Conservation (phyloP, 2,113 vertebrate genomes). For the Oxyura jamaicensis region DNA sequence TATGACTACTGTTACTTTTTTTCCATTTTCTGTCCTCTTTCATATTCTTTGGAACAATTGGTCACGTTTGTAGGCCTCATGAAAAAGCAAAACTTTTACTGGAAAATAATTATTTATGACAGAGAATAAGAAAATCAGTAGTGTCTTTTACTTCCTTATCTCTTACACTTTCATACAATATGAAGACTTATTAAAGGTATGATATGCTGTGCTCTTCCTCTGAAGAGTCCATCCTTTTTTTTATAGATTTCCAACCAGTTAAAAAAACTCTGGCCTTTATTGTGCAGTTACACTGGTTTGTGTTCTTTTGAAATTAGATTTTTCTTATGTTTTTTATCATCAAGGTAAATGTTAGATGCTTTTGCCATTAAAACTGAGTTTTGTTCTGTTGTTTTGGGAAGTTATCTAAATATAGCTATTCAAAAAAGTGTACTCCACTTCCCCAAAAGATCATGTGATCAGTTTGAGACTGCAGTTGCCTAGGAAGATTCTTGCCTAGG, state of each 20-base stretch:
- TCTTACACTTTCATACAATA: not conserved
- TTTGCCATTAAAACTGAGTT: not conserved
- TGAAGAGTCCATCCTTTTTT: not conserved
- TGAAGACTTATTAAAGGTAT: not conserved
- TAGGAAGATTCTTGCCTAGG: not conserved
- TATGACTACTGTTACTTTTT: not conserved
- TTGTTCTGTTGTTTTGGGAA: not conserved
- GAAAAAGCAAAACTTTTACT: not conserved
- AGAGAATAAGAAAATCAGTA: not conserved
- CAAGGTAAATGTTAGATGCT: not conserved
- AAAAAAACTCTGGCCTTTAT: not conserved
- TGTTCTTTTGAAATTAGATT: not conserved
- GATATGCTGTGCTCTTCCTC: not conserved
- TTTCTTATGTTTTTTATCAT: not conserved
- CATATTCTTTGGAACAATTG: not conserved
- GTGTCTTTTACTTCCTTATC: not conserved
- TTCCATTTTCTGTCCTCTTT: not conserved
- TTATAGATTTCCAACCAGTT: not conserved
- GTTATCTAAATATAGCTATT: not conserved
- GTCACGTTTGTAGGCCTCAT: not conserved
- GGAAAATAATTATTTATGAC: not conserved
- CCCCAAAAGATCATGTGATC: not conserved
- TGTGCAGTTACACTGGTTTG: not conserved
- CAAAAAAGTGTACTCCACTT: not conserved
- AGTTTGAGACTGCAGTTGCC: not conserved